Base-by-base conservation (phyloP, 2,888 invertebrate species). In the Eupelmus urozonus region DNA sequence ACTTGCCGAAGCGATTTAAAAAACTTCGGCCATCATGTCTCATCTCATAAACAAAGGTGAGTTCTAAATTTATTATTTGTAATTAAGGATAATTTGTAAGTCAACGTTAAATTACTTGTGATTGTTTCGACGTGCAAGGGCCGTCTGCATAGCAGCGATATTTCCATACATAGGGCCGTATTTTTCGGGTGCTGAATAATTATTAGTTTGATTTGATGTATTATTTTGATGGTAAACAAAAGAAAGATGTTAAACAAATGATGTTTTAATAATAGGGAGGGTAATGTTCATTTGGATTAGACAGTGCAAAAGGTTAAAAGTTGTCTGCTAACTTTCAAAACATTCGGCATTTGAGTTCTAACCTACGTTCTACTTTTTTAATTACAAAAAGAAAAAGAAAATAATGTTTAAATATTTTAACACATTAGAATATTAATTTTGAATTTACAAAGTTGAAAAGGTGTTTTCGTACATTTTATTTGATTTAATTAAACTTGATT, bases 31-130 rank as follows among this genome's bases (percentile, higher is more conserved):
- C 4, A 69, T 20, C n/a, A 78, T 78, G 74, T 78, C 74, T 20
- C 74, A 74, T 9, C 7, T 78, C 4, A 18, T 74, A 20, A 74
- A 65, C 16, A 78, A 59, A 78, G 65, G 78, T 78, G 9, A 74
- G 70, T 18, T 18, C 18, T 27, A 1, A 40, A 34, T 45, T 55
- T 45, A 4, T 55, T 63, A 20, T 13, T 53, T 53, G 5, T 40
- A 25, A n/a, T n/a, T n/a, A n/a, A n/a, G n/a, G 0, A 7, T 62
- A 55, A 18, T 60, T 0, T 11, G 0, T 18, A 34, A 62, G 53
- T 51, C 1, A 4, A 11, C 20, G 7, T 29, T 5, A 49, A 34
- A 40, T 34, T 13, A 16, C 20, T 9, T 5, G 20, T 1, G 29
- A 16, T 13, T 13, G 40, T 1, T 53, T 7, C 2, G 20, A 13